A percentile compares a stretch with the other conserved stretches of the same genome.
Conservation (phyloP, 2,113 vertebrate species). For the Pseudolaguvia tuberculata region DNA sequence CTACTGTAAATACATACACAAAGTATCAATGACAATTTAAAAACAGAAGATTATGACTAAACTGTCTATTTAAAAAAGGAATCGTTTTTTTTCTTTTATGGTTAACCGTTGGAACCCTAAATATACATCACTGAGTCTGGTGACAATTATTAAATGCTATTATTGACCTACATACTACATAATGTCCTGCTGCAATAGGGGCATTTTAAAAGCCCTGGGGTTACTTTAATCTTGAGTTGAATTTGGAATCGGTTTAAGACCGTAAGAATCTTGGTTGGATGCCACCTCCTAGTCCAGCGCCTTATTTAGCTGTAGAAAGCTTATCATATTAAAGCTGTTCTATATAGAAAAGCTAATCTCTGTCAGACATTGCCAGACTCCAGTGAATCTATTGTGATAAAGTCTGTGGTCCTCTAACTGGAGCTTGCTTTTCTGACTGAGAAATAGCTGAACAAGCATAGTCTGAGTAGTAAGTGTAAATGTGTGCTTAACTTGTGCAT, state of each 20-base stretch:
- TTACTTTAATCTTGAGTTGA: neutral
- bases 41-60: no score
- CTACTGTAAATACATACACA: no score
- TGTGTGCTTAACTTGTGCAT: neutral
- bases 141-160: neutral
- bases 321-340: slow-evolving; percentile 42
- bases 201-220: neutral
- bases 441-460: neutral
- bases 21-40: no score
- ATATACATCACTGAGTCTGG: neutral
- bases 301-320: slow-evolving; percentile 25
- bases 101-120: neutral
- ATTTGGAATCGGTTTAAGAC: neutral
- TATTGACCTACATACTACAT: neutral
- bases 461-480: neutral
- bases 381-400: slow-evolving; percentile 10
- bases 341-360: slow-evolving; percentile 18
- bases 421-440: neutral
- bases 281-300: neutral
- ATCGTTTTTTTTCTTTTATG: no score
- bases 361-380: slow-evolving; percentile 3
- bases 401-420: slow-evolving; percentile 15
- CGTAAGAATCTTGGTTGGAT: neutral
- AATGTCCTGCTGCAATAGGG: neutral
- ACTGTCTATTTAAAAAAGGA: no score